Evolutionary conservation across 2,113 vertebrate genomes (phyloP).

Genomic region (Nicator chloris): DNA sequence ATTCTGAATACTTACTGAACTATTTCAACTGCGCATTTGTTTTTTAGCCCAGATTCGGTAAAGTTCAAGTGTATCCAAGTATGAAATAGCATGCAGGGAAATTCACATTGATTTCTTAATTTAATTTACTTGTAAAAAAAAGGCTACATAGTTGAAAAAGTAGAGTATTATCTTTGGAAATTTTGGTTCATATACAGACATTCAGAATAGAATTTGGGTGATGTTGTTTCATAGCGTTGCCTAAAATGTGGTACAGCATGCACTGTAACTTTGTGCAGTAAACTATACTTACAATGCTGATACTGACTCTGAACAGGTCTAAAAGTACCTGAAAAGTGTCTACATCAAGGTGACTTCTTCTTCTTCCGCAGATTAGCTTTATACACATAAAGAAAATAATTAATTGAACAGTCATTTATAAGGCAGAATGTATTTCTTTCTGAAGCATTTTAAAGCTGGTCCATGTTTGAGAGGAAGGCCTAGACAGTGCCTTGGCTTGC

Average conservation of each 20-base stretch:
- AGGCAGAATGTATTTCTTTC: background rate
- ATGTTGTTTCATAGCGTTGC: background rate
- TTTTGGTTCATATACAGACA: slow-evolving; percentile 48
- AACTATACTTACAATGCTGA: background rate
- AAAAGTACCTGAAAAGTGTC: background rate
- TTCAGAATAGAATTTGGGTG: background rate
- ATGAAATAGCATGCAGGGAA: slow-evolving; percentile 67
- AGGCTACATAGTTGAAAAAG: slow-evolving; percentile 37
- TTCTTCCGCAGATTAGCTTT: background rate
- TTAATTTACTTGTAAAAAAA: slow-evolving; percentile 64
- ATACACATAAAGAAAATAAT: background rate
- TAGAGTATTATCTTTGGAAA: slow-evolving; percentile 28
- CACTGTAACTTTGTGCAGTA: background rate
- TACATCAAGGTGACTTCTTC: background rate
- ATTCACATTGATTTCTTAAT: slow-evolving; percentile 68
- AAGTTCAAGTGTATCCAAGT: slow-evolving; percentile 73
- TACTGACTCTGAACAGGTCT: background rate
- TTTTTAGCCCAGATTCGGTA: slow-evolving; percentile 62
- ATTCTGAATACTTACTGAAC: slow-evolving; percentile 54
- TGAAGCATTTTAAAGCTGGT: background rate
- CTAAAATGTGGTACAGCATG: background rate
- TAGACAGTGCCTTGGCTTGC: background rate
- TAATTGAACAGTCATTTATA: background rate
- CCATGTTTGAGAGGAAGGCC: background rate
- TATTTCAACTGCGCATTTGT: slow-evolving; percentile 54